Evolutionary conservation across 2,888 invertebrate genomes (phyloP).

Genomic region (Raillietiella orientalis): DNA sequence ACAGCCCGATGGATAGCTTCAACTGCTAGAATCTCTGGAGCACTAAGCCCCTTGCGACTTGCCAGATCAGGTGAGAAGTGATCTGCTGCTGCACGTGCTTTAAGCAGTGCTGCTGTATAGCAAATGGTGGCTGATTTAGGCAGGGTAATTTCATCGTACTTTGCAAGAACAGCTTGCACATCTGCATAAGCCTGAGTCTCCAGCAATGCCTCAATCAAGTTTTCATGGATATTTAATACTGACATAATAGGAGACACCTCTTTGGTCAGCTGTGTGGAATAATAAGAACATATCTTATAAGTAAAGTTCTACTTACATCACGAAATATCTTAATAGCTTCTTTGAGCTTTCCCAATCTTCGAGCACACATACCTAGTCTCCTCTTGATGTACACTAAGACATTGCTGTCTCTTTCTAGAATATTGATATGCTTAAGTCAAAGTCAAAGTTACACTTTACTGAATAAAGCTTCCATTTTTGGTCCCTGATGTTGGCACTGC

Average conservation of each 20-base stretch:
- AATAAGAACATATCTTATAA: constrained; percentile 1
- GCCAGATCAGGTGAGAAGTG: constrained; percentile 60
- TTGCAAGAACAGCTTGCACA: constrained; percentile 65
- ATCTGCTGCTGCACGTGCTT: constrained; percentile 62
- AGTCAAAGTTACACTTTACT: too few relatives aligned
- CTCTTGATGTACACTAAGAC: constrained; percentile 78
- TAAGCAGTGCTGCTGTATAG: constrained; percentile 74
- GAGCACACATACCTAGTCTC: constrained; percentile 83
- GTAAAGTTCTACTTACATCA: constrained; percentile 22
- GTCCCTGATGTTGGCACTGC: constrained; percentile 37
- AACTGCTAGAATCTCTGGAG: constrained; percentile 67
- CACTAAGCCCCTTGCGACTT: constrained; percentile 43
- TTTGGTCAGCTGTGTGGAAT: constrained; percentile 33
- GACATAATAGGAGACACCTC: constrained; percentile 85
- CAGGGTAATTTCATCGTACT: constrained; percentile 71
- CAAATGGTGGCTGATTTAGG: constrained; percentile 83
- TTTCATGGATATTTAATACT: constrained; percentile 75
- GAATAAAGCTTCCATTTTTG: constrained; percentile 33
- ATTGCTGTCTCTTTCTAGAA: constrained; percentile 49
- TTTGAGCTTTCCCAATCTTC: constrained; percentile 67
- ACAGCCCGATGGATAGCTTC: constrained; percentile 84
- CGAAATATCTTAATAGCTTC: constrained; percentile 90
- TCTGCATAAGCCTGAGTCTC: constrained; percentile 92
- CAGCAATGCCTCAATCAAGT: constrained; percentile 69
- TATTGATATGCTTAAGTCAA: too few relatives aligned